phyloP scores from a whole-genome alignment of 2,888 invertebrate species.

The Dendrolimus pini region DNA sequence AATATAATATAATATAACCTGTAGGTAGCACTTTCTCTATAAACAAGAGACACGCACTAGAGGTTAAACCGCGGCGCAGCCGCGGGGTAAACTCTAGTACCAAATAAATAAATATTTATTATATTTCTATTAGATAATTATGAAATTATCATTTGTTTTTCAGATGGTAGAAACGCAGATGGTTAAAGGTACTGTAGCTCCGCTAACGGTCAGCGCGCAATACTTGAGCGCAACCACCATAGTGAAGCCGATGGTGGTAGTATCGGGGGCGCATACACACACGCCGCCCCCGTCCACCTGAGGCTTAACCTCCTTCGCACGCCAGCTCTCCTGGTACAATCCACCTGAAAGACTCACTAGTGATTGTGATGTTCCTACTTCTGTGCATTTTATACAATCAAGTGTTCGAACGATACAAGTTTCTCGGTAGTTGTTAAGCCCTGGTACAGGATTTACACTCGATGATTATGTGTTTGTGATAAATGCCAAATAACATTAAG shows the following conservation, averaged over 20 bases:
- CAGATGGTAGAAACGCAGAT: slow-evolving; percentile 73
- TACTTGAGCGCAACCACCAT: slow-evolving; percentile 79
- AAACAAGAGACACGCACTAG: no score
- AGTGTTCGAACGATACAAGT: no score
- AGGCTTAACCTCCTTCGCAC: slow-evolving; percentile 14
- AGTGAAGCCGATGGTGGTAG: slow-evolving; percentile 83
- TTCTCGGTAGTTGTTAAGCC: no score
- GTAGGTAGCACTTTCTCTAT: no score
- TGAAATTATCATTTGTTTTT: slow-evolving; percentile 2
- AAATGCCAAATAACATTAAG: no score
- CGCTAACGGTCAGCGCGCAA: slow-evolving; percentile 81
- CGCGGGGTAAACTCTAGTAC: no score
- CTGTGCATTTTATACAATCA: slow-evolving; percentile 3
- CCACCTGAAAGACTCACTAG: slow-evolving; percentile 1
- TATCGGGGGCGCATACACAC: slow-evolving; percentile 44
- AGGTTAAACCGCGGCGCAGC: no score
- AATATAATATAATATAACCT: no score
- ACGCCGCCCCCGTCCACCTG: slow-evolving; percentile 22
- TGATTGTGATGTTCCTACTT: slow-evolving; percentile 11
- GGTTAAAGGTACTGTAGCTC: slow-evolving; percentile 75
- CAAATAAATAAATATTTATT: no score
- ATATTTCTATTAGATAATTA: no score
- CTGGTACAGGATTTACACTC: no score
- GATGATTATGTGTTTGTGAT: no score
- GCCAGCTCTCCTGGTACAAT: slow-evolving; percentile 20